Base-by-base conservation (phyloP, 1,140 invertebrate genomes). In the Drosophila sproati region DNA sequence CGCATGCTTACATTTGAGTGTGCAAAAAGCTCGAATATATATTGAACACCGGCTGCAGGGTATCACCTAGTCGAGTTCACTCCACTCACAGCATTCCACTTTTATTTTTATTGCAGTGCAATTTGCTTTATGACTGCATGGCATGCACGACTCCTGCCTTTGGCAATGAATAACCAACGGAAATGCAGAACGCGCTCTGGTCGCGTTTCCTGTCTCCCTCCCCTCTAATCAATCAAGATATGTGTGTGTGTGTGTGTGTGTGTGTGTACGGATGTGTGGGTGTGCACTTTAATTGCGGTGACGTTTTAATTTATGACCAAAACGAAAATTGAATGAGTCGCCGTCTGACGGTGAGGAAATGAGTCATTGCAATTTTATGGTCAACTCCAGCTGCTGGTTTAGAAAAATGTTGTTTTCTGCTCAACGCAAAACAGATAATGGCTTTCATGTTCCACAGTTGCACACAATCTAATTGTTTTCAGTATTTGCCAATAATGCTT, bases 91-190 rank as follows among this genome's bases (percentile, higher is more conserved):
- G 20, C 20, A 20, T 20, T 20, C 20, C 20, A 20, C 20, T 20
- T 1, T 20, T 20, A 20, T 0, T 20, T 20, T 20, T 20, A 20
- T 60, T 68, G 10, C 64, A 61, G 55, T 68, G 48, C 35, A 63
- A 43, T 71, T 73, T 61, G 64, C 41, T 69, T 73, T 70, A 74
- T 74, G 57, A 43, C 55, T 54, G 31, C 64, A 55, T 55, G 5
- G 41, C 48, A 77, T 73, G 20, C 45, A 48, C 37, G 39, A 54
- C 57, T 57, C 61, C 67, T 72, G 72, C 68, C 77, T 67, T 77
- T 83, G 82, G 80, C 83, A 77, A 80, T 87, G 82, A 88, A 87
- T 80, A 88, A 64, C 64, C 68, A 80, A 67, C 80, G 77, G 83
- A 88, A 82, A 82, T 80, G 79, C 82, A 88, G 72, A 75, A 62